Base-by-base conservation (phyloP, 2,113 vertebrate species). In the Cinclus mexicanus region DNA sequence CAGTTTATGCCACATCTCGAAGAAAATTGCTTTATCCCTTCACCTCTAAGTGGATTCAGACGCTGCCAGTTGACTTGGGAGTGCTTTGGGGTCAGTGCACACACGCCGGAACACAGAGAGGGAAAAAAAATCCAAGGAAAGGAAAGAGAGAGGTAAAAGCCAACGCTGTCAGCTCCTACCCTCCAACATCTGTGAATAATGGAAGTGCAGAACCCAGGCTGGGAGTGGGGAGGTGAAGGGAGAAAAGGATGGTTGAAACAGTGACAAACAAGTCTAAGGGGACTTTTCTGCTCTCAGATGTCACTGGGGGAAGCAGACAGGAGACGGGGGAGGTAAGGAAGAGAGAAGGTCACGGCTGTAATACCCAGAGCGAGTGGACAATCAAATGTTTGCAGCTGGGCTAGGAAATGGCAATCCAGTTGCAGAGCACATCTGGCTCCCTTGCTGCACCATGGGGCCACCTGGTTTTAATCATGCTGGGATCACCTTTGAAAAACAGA, bases 1-100 rank as follows among this genome's bases (percentile, higher is more conserved):
- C 96, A 94, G 96, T 96, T 96, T 95, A 97, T 96, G 94, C 96
- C 97, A 92, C 96, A 90, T 97, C 96, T 96, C 86, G 89, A 95
- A 95, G 97, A 97, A 97, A 97, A 98, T 97, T 93, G 96, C 97
- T 97, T 97, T 97, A 93, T 97, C 94, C 96, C 94, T 97, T 98
- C 97, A 97, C 97, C 97, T 96, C 83, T 98, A 97, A 98, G 97
- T 98, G 97, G 97, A 98, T 97, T 98, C 97, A 97, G 97, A 94
- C 87, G 1, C 93, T 92, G 93, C 86, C 94, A 68, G 97, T 98
- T 97, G 97, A 98, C 96, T 97, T 44, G 39, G 95, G 97, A 97
- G 95, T 87, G 74, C 49, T 89, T 52, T 74, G 95, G 93, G 98
- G 98, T 98, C 98, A 97, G 75, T 22, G 21, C 82, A 91, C 96